A percentile compares a stretch with the other conserved stretches of the same genome.
Conservation (phyloP, 2,797 vertebrate species). For the Falco concolor region DNA sequence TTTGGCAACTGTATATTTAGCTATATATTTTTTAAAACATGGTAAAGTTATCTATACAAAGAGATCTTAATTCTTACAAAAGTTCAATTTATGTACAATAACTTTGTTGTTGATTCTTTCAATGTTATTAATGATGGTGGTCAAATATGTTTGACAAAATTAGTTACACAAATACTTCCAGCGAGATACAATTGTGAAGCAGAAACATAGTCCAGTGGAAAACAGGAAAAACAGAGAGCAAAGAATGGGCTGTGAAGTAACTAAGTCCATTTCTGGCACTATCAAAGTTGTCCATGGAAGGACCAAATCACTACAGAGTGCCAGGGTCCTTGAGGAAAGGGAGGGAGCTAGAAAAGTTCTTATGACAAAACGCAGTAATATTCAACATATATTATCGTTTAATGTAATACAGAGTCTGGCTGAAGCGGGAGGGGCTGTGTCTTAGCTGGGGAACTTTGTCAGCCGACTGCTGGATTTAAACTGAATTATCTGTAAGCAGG, state of each 20-base stretch:
- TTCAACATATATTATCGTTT: background rate
- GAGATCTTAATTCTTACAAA: background rate
- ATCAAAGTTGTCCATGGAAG: background rate
- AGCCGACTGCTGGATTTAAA: background rate
- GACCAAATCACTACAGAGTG: background rate
- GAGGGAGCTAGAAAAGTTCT: background rate
- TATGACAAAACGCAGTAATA: background rate
- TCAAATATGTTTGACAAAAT: background rate
- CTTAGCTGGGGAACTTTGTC: background rate
- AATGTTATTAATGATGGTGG: background rate
- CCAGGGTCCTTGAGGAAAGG: background rate
- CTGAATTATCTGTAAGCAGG: background rate
- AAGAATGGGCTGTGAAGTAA: background rate
- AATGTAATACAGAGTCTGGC: background rate
- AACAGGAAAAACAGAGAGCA: background rate
- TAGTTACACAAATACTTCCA: background rate
- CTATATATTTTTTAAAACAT: background rate
- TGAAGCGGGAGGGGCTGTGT: background rate
- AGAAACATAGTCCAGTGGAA: background rate
- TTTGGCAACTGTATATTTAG: background rate
- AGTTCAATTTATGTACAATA: background rate
- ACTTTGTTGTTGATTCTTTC: background rate
- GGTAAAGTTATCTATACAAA: background rate
- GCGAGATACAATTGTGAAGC: background rate
- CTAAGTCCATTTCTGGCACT: background rate